Conservation (phyloP, 2,888 invertebrate species). For the Drosophila stalkeri region DNA sequence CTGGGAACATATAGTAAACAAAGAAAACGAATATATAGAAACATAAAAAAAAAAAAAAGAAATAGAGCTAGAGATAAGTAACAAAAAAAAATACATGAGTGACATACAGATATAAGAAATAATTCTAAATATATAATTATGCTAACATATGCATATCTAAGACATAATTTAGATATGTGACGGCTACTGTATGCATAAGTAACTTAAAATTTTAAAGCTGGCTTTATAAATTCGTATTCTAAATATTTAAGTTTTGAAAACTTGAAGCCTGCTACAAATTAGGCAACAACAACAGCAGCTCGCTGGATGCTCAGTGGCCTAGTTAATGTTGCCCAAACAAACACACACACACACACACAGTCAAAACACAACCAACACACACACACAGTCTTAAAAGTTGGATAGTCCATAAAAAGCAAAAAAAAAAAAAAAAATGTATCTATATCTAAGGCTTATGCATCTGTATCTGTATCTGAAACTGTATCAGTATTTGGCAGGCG, state of each 20-base stretch:
- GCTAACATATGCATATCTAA: not conserved
- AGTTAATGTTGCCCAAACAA: constrained; percentile 67
- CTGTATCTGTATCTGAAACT: constrained; percentile 31
- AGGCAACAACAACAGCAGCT: constrained; percentile 39
- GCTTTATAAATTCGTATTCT: not conserved
- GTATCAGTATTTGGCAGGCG: constrained; percentile 39
- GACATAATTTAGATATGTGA: not conserved
- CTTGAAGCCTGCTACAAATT: constrained; percentile 47
- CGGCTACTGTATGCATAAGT: not conserved
- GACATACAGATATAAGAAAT: not conserved
- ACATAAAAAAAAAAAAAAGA: not conserved
- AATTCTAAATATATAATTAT: not conserved
- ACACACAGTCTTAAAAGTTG: constrained; percentile 54
- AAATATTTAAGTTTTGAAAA: not conserved
- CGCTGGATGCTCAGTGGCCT: constrained; percentile 73
- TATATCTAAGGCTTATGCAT: constrained; percentile 29
- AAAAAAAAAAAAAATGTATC: constrained; percentile 31
- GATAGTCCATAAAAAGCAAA: constrained; percentile 62
- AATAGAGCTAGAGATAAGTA: not conserved
- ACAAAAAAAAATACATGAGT: not conserved
- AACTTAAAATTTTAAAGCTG: not conserved
- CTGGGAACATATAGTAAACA: not conserved
- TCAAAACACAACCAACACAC: no score
- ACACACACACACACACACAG: constrained; percentile 24
- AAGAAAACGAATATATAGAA: not conserved